Base-by-base conservation (phyloP, 2,888 invertebrate species). In the Lacanobia wlatinum region DNA sequence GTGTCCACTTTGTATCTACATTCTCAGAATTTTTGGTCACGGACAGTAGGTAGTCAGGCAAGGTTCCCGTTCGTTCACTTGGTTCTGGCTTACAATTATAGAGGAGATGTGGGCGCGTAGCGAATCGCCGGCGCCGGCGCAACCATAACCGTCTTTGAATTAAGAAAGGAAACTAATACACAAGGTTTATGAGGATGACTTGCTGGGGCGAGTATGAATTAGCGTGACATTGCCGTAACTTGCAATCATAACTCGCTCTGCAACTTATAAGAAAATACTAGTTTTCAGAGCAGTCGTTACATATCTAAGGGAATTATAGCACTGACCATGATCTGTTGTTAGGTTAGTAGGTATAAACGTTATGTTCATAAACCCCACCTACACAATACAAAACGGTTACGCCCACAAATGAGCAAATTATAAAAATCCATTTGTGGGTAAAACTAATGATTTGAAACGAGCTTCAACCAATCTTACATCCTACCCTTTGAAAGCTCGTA, bases 101-200 rank as follows among this genome's bases (percentile, higher is more conserved):
- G 86, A 72, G 78, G 63, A 82, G 86, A 80, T 74, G 93, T 89
- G 88, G 90, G 89, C 85, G 92, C 90, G 87, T 89, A 83, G 87
- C 92, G 89, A 92, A 92, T 91, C 84, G 72, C 76, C 89, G 91
- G 91, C 92, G 93, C 91, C 91, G 87, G 82, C 85, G 84, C 85
- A 81, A 81, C 89, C 89, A 87, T 90, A 89, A 88, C 87, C 72
- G 88, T 85, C 83, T 87, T 84, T 85, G 86, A 84, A 87, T 88
- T 84, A 85, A 87, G 84, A 88, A 88, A 82, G 84, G 81, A 85
- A 86, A 78, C 82, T 82, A 80, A 82, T 74, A 75, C 72, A 70
- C 73, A 80, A 80, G 76, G 80, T 87, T 87, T 88, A 88, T 87
- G 83, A 70, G 73, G 70, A 83, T 75, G 80, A 76, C 80, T 86